phyloP scores from a whole-genome alignment of 2,113 vertebrate species.

The Clupea harengus region DNA sequence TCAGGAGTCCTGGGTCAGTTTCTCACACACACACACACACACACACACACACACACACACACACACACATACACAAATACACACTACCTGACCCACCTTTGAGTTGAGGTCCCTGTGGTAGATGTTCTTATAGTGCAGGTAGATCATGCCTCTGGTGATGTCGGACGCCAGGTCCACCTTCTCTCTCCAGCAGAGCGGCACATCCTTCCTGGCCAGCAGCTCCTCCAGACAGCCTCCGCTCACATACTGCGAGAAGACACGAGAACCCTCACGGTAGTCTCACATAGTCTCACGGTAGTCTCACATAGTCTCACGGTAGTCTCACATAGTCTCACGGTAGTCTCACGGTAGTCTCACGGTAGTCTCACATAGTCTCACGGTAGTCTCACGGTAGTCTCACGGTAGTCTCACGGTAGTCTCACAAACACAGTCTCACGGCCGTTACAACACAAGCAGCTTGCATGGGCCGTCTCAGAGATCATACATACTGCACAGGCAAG shows the following conservation, averaged over 20 bases:
- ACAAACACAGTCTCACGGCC: too few species aligned
- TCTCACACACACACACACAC: constrained; percentile 21
- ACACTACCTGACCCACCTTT: too few species aligned
- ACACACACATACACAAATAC: not conserved
- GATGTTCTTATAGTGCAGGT: constrained; percentile 87
- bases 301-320: too few species aligned
- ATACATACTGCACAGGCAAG: not conserved
- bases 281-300: not conserved
- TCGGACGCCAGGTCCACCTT: constrained; percentile 83
- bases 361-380: not conserved
- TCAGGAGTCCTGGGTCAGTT: too few species aligned
- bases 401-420: too few species aligned
- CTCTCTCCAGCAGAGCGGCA: constrained; percentile 77
- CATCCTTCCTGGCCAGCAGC: constrained; percentile 77
- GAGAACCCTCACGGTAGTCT: not conserved
- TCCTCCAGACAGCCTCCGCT: constrained; percentile 85
- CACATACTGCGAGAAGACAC: constrained; percentile 73
- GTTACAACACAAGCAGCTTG: not conserved
- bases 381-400: too few species aligned
- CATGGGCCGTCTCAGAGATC: not conserved
- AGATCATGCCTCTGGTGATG: constrained; percentile 85
- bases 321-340: too few species aligned
- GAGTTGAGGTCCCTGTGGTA: constrained; percentile 89
- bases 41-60: constrained; percentile 4
- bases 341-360: too few species aligned